These are phyloP conservation scores for Caenorhabditis brenneri DNA, from an alignment of 1,140 invertebrate genomes.

Conservation along the genomic window DNA sequence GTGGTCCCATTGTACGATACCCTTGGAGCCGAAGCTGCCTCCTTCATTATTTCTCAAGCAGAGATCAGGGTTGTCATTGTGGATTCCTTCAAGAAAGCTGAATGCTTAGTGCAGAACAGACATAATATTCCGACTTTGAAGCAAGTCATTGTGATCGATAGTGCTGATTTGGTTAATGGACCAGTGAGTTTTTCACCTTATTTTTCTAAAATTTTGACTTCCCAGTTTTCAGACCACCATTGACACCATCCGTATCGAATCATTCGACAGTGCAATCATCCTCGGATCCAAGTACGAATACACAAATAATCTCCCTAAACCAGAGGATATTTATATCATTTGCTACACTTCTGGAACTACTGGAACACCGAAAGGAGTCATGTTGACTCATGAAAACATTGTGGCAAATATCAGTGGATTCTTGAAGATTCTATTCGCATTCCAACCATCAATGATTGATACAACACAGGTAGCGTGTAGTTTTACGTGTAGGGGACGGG, in stretches of 20 bases:
- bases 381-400: constrained; percentile 40
- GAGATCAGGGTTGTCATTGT: constrained; percentile 56
- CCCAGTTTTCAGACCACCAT: background rate
- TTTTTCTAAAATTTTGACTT: background rate
- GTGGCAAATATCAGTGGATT: constrained; percentile 45
- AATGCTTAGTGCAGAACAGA: background rate
- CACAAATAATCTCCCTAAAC: constrained; percentile 7
- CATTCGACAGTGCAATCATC: background rate
- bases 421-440: constrained; percentile 34
- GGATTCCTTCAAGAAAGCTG: constrained; percentile 19
- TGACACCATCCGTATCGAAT: background rate
- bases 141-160: constrained; percentile 2
- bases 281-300: background rate
- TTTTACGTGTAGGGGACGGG: no score
- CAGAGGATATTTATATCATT: constrained; percentile 84
- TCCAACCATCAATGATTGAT: constrained; percentile 37
- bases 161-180: background rate
- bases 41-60: constrained; percentile 88
- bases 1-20: constrained; percentile 96
- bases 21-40: constrained; percentile 89
- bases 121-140: background rate
- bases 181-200: background rate
- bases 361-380: constrained; percentile 79
- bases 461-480: background rate
- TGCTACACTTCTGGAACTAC: constrained; percentile 96